Evolutionary conservation across 2,797 vertebrate species (phyloP).

Genomic region (Oophaga sylvatica): DNA sequence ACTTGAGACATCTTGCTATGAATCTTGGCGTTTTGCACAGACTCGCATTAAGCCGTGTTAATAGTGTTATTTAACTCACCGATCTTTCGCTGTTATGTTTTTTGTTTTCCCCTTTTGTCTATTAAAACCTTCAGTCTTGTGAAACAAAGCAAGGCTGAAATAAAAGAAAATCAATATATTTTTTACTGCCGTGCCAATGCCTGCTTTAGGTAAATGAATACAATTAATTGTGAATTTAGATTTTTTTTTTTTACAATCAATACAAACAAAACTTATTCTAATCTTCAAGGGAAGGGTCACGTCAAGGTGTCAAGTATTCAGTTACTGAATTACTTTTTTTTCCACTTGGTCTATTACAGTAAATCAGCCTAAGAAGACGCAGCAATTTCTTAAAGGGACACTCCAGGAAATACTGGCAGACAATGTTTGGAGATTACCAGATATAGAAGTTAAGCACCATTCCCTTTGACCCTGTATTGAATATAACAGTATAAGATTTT

Average conservation of each 20-base stretch:
- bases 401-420: too few relatives aligned
- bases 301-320: not conserved
- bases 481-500: too few relatives aligned
- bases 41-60: not conserved
- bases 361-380: not conserved
- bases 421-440: too few relatives aligned
- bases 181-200: not conserved
- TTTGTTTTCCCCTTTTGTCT: slow-evolving; percentile 19
- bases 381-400: too few relatives aligned
- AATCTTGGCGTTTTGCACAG: not conserved
- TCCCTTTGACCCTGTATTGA: too few relatives aligned
- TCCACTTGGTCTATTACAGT: not conserved
- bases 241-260: slow-evolving; percentile 41
- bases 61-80: not conserved
- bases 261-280: slow-evolving; percentile 38
- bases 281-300: slow-evolving; percentile 18
- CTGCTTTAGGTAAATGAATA: slow-evolving; percentile 49
- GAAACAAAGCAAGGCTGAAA: slow-evolving; percentile 49
- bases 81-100: slow-evolving; percentile 10
- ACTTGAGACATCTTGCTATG: not conserved
- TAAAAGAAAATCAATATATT: slow-evolving; percentile 44
- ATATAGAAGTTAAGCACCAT: too few relatives aligned
- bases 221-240: slow-evolving; percentile 52
- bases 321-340: not conserved
- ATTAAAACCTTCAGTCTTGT: slow-evolving; percentile 32